Conservation (phyloP, 2,113 vertebrate genomes). For the Haplochromis burtoni region DNA sequence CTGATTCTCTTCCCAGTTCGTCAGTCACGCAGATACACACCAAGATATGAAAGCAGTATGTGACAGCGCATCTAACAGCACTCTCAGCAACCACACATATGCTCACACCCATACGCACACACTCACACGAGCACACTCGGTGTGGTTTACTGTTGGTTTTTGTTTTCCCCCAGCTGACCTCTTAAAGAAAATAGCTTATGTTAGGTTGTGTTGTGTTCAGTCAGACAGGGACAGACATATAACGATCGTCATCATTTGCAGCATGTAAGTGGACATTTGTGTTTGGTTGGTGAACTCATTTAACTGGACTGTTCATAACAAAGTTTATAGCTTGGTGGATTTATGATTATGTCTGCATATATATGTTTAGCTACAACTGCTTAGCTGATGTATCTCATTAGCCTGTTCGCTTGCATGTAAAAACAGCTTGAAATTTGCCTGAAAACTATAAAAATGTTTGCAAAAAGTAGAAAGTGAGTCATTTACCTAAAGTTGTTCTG, state of each 20-base stretch:
- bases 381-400: too few relatives aligned
- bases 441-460: too few relatives aligned
- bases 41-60: conserved; percentile 30
- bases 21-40: conserved; percentile 47
- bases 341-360: too few relatives aligned
- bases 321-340: too few relatives aligned
- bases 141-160: not conserved
- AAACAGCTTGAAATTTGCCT: too few relatives aligned
- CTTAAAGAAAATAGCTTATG: conserved; percentile 40
- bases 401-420: too few relatives aligned
- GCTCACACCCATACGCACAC: not conserved
- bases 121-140: not conserved
- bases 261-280: not conserved
- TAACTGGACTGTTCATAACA: too few relatives aligned
- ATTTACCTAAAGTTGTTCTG: too few relatives aligned
- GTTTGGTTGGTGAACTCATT: not conserved
- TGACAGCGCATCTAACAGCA: conserved; percentile 43
- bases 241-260: not conserved
- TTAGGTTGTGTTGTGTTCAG: conserved; percentile 4
- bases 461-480: too few relatives aligned
- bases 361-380: too few relatives aligned
- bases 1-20: conserved; percentile 29
- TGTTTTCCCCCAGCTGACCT: conserved; percentile 37
- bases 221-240: not conserved
- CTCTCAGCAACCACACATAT: conserved; percentile 23